Conservation (phyloP, 2,888 invertebrate species). For the Shargacucullia verbasci region DNA sequence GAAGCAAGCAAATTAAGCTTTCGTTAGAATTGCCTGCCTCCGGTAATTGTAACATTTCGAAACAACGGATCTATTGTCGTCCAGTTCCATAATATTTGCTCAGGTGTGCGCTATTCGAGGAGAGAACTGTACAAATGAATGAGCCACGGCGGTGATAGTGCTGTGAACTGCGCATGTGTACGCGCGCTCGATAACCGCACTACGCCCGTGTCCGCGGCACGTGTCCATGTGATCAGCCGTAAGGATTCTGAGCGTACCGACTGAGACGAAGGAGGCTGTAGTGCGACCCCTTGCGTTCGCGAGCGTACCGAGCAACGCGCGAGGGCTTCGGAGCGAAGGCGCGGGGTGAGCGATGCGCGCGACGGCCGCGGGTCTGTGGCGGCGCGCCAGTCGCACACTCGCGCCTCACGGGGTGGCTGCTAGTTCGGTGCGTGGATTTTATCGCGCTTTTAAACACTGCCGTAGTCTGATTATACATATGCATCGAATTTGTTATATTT, state of each 20-base stretch:
- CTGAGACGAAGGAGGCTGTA: slow-evolving; percentile 80
- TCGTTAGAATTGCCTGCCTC: slow-evolving; percentile 38
- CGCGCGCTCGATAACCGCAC: slow-evolving; percentile 85
- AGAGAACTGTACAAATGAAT: slow-evolving; percentile 78
- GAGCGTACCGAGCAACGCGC: slow-evolving; percentile 51
- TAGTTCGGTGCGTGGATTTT: slow-evolving; percentile 63
- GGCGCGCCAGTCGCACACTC: slow-evolving; percentile 80
- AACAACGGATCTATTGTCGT: slow-evolving; percentile 79
- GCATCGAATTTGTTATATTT: slow-evolving; percentile 60
- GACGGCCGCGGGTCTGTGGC: slow-evolving; percentile 61
- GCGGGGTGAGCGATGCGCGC: slow-evolving; percentile 66
- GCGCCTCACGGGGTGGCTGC: slow-evolving; percentile 75
- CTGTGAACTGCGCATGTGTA: slow-evolving; percentile 82
- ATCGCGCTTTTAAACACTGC: slow-evolving; percentile 67
- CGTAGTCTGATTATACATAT: slow-evolving; percentile 61
- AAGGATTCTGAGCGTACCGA: slow-evolving; percentile 59
- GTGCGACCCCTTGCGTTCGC: slow-evolving; percentile 59
- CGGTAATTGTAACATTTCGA: slow-evolving; percentile 71
- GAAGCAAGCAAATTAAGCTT: slow-evolving; percentile 39
- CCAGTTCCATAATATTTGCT: slow-evolving; percentile 82
- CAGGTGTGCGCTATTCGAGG: slow-evolving; percentile 79
- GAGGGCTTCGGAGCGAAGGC: slow-evolving; percentile 52
- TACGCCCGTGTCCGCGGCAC: slow-evolving; percentile 78
- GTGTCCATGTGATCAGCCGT: slow-evolving; percentile 74
- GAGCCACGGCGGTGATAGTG: slow-evolving; percentile 69